phyloP scores from a whole-genome alignment of 2,113 vertebrate genomes.

The Chlamydotis undulata region DNA sequence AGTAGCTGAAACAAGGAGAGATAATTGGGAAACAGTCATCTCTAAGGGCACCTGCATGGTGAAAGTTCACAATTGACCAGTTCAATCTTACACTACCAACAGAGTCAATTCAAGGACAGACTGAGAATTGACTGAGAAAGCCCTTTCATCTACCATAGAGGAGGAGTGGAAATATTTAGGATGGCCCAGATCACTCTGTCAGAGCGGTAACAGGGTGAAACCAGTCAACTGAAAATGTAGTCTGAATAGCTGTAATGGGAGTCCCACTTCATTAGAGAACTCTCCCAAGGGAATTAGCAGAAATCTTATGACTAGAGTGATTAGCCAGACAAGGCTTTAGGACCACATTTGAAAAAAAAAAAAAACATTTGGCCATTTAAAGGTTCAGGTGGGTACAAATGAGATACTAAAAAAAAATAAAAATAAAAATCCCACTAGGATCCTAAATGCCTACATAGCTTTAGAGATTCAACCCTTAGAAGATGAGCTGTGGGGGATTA shows the following conservation, averaged over 20 bases:
- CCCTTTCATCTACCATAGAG: not conserved
- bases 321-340: not conserved
- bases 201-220: not conserved
- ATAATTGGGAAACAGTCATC: not conserved
- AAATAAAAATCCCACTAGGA: not conserved
- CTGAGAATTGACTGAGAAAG: not conserved
- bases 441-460: not conserved
- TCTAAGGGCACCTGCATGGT: not conserved
- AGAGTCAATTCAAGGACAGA: not conserved
- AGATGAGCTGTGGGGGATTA: constrained; percentile 6
- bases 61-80: not conserved
- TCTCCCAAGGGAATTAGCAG: not conserved
- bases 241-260: not conserved
- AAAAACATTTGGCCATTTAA: not conserved
- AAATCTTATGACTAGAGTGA: not conserved
- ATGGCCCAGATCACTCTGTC: not conserved
- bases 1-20: not conserved
- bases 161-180: not conserved
- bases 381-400: not conserved
- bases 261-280: not conserved
- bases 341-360: not conserved
- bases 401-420: not conserved
- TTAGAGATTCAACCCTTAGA: not conserved
- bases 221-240: not conserved
- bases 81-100: not conserved